Evolutionary conservation across 2,888 invertebrate species (phyloP).

Genomic region (Hypsopygia costalis): DNA sequence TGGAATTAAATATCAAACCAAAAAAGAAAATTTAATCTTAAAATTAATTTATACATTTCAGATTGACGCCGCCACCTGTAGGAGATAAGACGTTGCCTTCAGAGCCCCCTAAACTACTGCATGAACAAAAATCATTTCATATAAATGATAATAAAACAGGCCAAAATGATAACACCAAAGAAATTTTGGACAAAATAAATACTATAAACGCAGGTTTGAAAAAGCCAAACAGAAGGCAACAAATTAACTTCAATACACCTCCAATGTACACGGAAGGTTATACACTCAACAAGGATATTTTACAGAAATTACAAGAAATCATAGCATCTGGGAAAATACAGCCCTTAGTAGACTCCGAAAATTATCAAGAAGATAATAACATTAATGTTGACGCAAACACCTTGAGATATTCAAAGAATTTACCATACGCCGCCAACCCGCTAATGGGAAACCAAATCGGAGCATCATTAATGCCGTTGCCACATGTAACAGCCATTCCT

Average conservation of each 20-base stretch:
- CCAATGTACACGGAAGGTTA: conserved; percentile 42
- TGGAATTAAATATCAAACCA: conserved; percentile 18
- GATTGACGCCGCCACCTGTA: conserved; percentile 25
- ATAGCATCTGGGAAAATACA: conserved; percentile 56
- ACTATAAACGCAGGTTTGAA: conserved; percentile 69
- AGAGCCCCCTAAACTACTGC: conserved; percentile 16
- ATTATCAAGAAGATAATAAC: conserved; percentile 33
- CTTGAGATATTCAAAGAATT: conserved; percentile 32
- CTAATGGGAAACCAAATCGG: conserved; percentile 21
- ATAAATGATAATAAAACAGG: conserved; percentile 39
- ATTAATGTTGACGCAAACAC: conserved; percentile 24
- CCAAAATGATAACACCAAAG: conserved; percentile 37
- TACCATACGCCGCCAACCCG: conserved; percentile 17
- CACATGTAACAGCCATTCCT: conserved; percentile 55
- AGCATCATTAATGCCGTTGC: conserved; percentile 26
- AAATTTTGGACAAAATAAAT: conserved; percentile 79
- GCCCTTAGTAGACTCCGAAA: conserved; percentile 25
- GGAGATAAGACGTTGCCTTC: conserved; percentile 12
- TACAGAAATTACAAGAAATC: conserved; percentile 60
- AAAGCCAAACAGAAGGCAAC: conserved; percentile 48
- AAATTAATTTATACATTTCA: conserved; percentile 36
- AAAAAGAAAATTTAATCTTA: conserved; percentile 9
- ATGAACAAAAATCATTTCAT: conserved; percentile 14
- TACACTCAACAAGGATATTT: conserved; percentile 50
- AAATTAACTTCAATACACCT: conserved; percentile 41